Conservation (phyloP, 2,888 invertebrate genomes). For the Megamerina dolium region DNA sequence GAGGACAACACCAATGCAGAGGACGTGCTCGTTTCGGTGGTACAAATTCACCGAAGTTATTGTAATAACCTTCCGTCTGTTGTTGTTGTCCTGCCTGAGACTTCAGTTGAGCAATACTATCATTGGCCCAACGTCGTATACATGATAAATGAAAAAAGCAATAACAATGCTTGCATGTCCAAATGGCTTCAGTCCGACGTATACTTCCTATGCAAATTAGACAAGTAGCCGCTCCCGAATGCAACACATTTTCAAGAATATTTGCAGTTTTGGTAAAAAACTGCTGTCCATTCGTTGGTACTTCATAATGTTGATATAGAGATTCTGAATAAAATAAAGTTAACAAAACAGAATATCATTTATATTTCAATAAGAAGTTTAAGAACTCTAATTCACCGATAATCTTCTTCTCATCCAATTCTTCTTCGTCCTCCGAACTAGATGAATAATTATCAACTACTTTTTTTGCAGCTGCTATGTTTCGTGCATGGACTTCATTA, state of each 20-base stretch:
- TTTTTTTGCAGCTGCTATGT: slow-evolving; percentile 52
- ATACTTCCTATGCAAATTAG: slow-evolving; percentile 86
- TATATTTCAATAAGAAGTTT: not conserved
- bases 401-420: slow-evolving; percentile 50
- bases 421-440: slow-evolving; percentile 54
- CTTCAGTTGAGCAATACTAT: slow-evolving; percentile 69
- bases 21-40: slow-evolving; percentile 39
- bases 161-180: slow-evolving; percentile 80
- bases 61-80: slow-evolving; percentile 49
- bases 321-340: slow-evolving; percentile 47
- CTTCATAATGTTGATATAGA: slow-evolving; percentile 52
- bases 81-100: slow-evolving; percentile 55
- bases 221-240: slow-evolving; percentile 76
- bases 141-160: slow-evolving; percentile 82
- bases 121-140: slow-evolving; percentile 87
- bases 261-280: slow-evolving; percentile 57
- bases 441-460: slow-evolving; percentile 52
- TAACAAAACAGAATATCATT: no score
- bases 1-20: slow-evolving; percentile 68
- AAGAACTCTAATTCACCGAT: slow-evolving; percentile 41
- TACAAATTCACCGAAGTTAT: slow-evolving; percentile 44
- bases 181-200: slow-evolving; percentile 73
- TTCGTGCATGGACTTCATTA: slow-evolving; percentile 50
- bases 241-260: slow-evolving; percentile 71
- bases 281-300: slow-evolving; percentile 17